Base-by-base conservation (phyloP, 2,888 invertebrate genomes). In the Chrysopilus asiliformis region DNA sequence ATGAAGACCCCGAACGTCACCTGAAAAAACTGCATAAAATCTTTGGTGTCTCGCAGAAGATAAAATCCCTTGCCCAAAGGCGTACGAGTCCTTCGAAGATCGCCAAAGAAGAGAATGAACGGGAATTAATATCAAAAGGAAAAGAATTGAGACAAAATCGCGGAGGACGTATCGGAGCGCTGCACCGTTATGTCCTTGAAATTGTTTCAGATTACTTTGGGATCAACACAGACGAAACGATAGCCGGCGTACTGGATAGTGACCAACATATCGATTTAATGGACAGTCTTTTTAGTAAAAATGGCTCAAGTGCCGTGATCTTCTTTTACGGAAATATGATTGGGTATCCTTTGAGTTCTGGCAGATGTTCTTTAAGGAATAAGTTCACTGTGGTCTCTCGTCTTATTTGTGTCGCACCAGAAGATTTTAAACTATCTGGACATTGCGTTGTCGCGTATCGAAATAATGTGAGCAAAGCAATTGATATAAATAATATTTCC, bases 211-310 rank as follows among this genome's bases (percentile, higher is more conserved):
- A 67, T 34, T 78, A 83, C 42, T 76, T 77, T 40, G 68, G 78
- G 5, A 64, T 73, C 35, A 84, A 85, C 53, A 68, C 70, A 14
- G 74, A 77, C 35, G 58, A 68, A 43, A 70, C 76, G 41, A 58
- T 81, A 7, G 81, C 82, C 39, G 82, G 80, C 33, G 67, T 81
- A 4, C 68, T 72, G 36, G 87, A 87, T 57, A 70, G 72, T 31
- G 72, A 75, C 38, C 53, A 65, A 36, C 72, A 76, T 48, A 57
- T 79, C 2, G 70, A 74, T 8, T 52, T 72, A 14, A 56, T 84
- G 39, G 71, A 73, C 32, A 73, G 70, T 46, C 67, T 79, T 26
- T 68, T 78, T 14, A 67, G 61, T 5, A 70, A 72, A 41, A 74
- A 74, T 15, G 77, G 77, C 2, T 64, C 67, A 38, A 66, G 66